A percentile compares a stretch with the other conserved stretches of the same genome.
Evolutionary conservation across 2,888 invertebrate species (phyloP).

Genomic region (Drosophila maculinotata): DNA sequence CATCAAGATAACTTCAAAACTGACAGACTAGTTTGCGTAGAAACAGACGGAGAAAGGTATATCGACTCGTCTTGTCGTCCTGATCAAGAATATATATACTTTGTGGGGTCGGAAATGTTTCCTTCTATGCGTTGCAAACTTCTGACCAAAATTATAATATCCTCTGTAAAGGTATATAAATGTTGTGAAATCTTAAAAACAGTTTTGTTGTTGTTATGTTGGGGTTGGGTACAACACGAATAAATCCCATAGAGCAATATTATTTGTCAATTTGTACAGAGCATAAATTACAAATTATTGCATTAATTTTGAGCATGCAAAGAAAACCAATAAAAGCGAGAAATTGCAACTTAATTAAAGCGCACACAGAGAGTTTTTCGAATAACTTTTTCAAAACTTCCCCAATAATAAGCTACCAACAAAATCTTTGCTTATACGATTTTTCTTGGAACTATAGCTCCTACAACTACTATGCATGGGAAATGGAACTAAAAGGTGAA

Average conservation of each 20-base stretch:
- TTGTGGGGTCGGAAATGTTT: too few species aligned
- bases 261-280: neutral
- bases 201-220: too few species aligned
- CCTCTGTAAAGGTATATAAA: too few species aligned
- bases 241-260: slow-evolving; percentile 1
- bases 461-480: neutral
- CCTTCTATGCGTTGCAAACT: too few species aligned
- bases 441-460: neutral
- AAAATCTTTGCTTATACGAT: neutral
- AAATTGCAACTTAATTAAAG: neutral
- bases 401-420: neutral
- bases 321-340: neutral
- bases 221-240: too few species aligned
- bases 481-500: slow-evolving; percentile 3
- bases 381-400: neutral
- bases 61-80: too few species aligned
- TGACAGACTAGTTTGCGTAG: too few species aligned
- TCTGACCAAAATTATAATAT: too few species aligned
- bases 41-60: too few species aligned
- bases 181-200: too few species aligned
- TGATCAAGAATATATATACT: too few species aligned
- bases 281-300: neutral
- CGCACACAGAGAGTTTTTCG: neutral
- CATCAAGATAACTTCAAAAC: too few species aligned
- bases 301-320: neutral